phyloP scores from a whole-genome alignment of 2,888 invertebrate genomes.

The Gortyna flavago region DNA sequence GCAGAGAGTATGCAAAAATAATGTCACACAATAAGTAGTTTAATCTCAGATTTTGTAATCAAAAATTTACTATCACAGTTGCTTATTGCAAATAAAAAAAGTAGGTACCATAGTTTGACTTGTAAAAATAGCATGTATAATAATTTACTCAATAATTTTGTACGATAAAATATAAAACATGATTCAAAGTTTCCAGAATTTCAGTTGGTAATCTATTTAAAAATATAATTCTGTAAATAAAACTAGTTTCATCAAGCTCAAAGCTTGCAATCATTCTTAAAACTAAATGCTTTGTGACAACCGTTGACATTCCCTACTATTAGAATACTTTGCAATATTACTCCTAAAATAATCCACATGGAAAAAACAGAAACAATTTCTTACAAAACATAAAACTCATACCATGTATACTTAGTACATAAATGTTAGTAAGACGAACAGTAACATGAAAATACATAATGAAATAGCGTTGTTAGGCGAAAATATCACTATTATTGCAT shows the following conservation, averaged over 20 bases:
- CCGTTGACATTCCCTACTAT: slow-evolving; percentile 63
- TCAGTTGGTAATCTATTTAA: slow-evolving; percentile 36
- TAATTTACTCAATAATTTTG: slow-evolving; percentile 53
- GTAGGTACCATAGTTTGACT: slow-evolving; percentile 32
- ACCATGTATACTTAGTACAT: slow-evolving; percentile 47
- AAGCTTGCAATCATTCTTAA: slow-evolving; percentile 75
- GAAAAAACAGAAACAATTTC: slow-evolving; percentile 63
- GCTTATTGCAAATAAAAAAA: slow-evolving; percentile 81
- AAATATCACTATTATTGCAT: slow-evolving; percentile 40
- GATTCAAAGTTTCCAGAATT: slow-evolving; percentile 48
- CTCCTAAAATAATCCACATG: slow-evolving; percentile 55
- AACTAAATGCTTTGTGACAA: slow-evolving; percentile 82
- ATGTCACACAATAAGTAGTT: slow-evolving; percentile 46
- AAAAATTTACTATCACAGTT: slow-evolving; percentile 87
- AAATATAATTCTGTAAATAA: slow-evolving; percentile 52
- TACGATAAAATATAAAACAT: slow-evolving; percentile 54
- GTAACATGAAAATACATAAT: slow-evolving; percentile 47
- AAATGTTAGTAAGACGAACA: slow-evolving; percentile 64
- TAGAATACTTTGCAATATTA: slow-evolving; percentile 64
- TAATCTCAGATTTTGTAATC: slow-evolving; percentile 71
- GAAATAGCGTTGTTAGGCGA: slow-evolving; percentile 63
- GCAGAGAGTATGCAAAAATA: slow-evolving; percentile 53
- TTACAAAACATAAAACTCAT: slow-evolving; percentile 63
- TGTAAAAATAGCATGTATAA: slow-evolving; percentile 42
- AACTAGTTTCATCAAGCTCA: slow-evolving; percentile 67